These are phyloP conservation scores for Drosophila colorata DNA, from an alignment of 2,888 invertebrate genomes.

Conservation along the genomic window DNA sequence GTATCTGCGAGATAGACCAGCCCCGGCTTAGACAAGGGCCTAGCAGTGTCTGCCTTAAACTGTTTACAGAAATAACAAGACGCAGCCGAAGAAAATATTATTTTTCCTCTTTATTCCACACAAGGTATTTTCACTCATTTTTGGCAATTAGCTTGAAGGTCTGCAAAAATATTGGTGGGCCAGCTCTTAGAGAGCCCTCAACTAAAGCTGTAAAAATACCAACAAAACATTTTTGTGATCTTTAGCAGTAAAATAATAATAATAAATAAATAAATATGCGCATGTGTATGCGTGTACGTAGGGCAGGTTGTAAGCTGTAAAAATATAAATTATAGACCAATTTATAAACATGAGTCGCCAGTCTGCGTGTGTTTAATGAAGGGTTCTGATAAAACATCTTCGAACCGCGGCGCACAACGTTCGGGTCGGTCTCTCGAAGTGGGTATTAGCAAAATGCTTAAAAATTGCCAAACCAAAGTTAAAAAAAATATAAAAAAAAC, in stretches of 20 bases:
- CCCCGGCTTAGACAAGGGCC: constrained; percentile 66
- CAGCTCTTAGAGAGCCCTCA: constrained; percentile 20
- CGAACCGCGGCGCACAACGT: neutral
- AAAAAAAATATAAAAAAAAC: constrained; percentile 19
- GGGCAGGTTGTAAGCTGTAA: constrained; percentile 64
- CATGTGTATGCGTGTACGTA: constrained; percentile 16
- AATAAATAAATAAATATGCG: constrained; percentile 33
- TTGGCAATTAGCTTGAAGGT: constrained; percentile 69
- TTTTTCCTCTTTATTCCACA: constrained; percentile 37
- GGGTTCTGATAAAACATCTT: constrained; percentile 63
- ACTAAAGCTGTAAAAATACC: constrained; percentile 37
- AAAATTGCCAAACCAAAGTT: constrained; percentile 64
- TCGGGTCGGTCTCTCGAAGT: constrained; percentile 47
- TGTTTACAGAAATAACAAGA: constrained; percentile 77
- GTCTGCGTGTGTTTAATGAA: constrained; percentile 72
- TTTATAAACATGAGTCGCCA: constrained; percentile 81
- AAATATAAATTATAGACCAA: constrained; percentile 82
- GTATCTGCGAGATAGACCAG: constrained; percentile 39
- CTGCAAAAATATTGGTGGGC: constrained; percentile 60
- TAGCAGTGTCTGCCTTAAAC: constrained; percentile 48
- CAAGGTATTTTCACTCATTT: constrained; percentile 57
- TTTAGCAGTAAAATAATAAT: constrained; percentile 32
- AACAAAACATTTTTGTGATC: constrained; percentile 10
- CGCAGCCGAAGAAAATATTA: constrained; percentile 50
- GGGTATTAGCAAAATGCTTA: constrained; percentile 81